Base-by-base conservation (phyloP, 2,797 vertebrate genomes). In the Podarcis siculus region DNA sequence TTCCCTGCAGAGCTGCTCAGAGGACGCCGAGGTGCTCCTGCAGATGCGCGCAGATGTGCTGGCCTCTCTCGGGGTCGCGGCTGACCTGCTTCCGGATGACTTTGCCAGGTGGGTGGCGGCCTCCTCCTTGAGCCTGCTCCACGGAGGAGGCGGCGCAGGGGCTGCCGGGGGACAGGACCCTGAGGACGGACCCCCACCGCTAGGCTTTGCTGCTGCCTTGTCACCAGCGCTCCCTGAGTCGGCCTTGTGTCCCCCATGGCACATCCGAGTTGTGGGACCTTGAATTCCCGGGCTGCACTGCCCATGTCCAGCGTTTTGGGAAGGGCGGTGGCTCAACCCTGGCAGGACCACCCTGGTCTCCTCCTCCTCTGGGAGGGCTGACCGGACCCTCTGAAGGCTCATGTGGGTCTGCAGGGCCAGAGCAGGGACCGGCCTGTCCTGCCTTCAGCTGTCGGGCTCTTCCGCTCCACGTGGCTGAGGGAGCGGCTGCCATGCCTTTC, bases 21-120 rank as follows among this genome's bases (percentile, higher is more conserved):
- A 97, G 25, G 98, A 99, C 89, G 94, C 97, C 0, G 94, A 96
- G 66, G 91, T 97, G 19, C 92, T 99, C 82, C 95, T 95, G 9
- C 98, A 98, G 95, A 97, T 98, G 89, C 97, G 98, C 0, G 95
- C 95, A 0, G 98, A 98, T 0, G 96, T 99, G 45, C 94, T 99
- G 2, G 98, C 98, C 21, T 92, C 96, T 0, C 85, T 98, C 94
- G 97, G 96, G 0, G 92, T 98, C 25, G 92, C 91, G 61, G 45
- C 89, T 0, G 97, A 98, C 23, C 94, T 98, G 58, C 95, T 99
- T n/a, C 96, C 94, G 0, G 97, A 98, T 19, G 97, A 98, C 89
- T 99, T 99, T 37, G 95, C 97, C 93, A 98, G 98, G 98, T 98
- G 91, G 71, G 93, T 89, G 21, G 4, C 32, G 13, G 23, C 21